Evolutionary conservation across 1,140 invertebrate genomes (phyloP).

Genomic region (Atta colombica): DNA sequence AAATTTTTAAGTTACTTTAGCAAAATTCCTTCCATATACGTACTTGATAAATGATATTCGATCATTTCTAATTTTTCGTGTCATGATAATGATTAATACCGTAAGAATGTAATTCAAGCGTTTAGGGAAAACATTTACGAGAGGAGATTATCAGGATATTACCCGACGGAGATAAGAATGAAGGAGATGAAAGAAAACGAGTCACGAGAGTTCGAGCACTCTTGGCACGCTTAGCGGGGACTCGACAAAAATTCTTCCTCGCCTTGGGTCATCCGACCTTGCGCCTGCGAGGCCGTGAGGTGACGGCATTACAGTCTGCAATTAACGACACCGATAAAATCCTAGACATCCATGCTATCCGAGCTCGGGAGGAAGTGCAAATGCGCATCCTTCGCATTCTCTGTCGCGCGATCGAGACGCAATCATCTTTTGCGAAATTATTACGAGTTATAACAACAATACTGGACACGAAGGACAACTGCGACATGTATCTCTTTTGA

Average conservation of each 20-base stretch:
- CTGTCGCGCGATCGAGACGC: not conserved
- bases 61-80: not conserved
- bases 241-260: constrained; percentile 66
- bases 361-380: not conserved
- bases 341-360: constrained; percentile 40
- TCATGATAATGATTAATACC: not conserved
- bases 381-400: not conserved
- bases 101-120: not conserved
- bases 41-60: too few relatives aligned
- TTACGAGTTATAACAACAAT: not conserved
- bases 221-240: constrained; percentile 63
- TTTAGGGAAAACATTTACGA: not conserved
- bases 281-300: constrained; percentile 46
- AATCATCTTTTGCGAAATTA: not conserved
- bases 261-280: constrained; percentile 67
- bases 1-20: too few relatives aligned
- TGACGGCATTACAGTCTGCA: constrained; percentile 57
- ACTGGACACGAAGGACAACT: not conserved
- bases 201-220: constrained; percentile 40
- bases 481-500: constrained; percentile 45
- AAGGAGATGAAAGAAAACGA: constrained; percentile 34
- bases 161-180: not conserved
- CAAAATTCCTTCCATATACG: too few relatives aligned
- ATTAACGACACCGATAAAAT: constrained; percentile 73
- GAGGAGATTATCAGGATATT: not conserved